Evolutionary conservation across 2,888 invertebrate genomes (phyloP), one percentile per base, ranked within the genome.

Genomic region (Andrena minutula): DNA sequence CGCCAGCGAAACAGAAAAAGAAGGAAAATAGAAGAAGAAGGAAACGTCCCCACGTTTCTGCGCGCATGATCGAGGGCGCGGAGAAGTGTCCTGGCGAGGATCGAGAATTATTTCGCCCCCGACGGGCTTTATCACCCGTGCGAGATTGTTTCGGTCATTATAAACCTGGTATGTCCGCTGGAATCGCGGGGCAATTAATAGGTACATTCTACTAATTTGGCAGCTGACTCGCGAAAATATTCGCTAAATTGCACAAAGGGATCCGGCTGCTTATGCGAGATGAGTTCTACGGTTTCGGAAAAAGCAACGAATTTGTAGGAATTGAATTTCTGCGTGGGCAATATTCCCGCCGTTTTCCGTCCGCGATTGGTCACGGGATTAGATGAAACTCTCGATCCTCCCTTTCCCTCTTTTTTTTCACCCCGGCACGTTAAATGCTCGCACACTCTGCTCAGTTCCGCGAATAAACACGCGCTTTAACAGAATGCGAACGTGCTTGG

Each of bases 171-270:
- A 75, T 82, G 10, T 69, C 74, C 58, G 61, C 16, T 32, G 69
- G 56, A 73, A 79, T 78, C 56, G 69, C 72, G 49, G 56, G 51
- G 65, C 79, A 84, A 84, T 84, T 82, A 79, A 79, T 75, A 16
- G 41, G 41, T 16, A 41, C 41, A 41, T 41, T 1, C 41, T 41
- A 73, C 75, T 84, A 84, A 82, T 82, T 82, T 63, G 26, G 32
- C 32, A 41, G 26, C 68, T 75, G 82, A 83, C 72, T 68, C 65
- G 71, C 72, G 78, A 82, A 75, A 84, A 84, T 84, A 82, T 70
- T 73, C 71, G 69, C 60, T 73, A 82, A 84, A 84, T 84, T 84
- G 82, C 69, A 82, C 83, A 84, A 84, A 84, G 82, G 69, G 78
- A 41, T 70, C 41, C 28, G 71, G 71, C 49, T 78, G 73, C 69